Evolutionary conservation across 2,888 invertebrate genomes (phyloP), one percentile per base, ranked within the genome.

Genomic region (Pristionchus japonicus): DNA sequence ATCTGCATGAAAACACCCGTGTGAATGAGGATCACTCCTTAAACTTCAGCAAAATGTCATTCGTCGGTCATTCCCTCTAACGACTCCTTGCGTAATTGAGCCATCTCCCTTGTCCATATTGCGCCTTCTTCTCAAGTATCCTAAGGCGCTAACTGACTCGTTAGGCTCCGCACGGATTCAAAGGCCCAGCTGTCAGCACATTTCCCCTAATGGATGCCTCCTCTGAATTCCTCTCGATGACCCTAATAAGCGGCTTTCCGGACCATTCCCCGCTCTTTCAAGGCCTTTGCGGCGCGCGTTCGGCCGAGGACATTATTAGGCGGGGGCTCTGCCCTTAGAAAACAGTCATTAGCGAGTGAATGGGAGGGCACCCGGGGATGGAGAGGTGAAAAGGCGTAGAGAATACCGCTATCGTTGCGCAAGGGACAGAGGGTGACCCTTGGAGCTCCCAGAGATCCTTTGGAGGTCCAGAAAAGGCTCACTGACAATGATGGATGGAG

Each of bases 401-500:
- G 49, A n/a, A 27, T 43, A 49, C 80, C 80, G 27, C 80, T 43
- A 11, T 43, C 43, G 43, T n/a, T n/a, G n/a, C n/a, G n/a, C n/a
- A n/a, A 43, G 43, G 7, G 43, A 43, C 43, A 43, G 11, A 43
- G 43, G 43, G 11, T 20, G 49, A 17, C n/a, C 70, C 70, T 43
- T n/a, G n/a, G n/a, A n/a, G n/a, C n/a, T n/a, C n/a, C n/a, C n/a
- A n/a, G n/a, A n/a, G n/a, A n/a, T n/a, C n/a, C n/a, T 70, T 70
- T 31, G 27, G 80, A 17, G 31, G 47, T 49, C 27, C 47, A n/a
- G 27, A 6, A 34, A 47, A 57, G 61, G 34, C 37, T n/a, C n/a
- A 64, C 43, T 27, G 85, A 85, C 43, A 85, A 23, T 43, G 85
- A 85, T 61, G 64, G 82, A 83, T 83, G 34, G 82, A 83, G 43